Conservation (phyloP, 2,113 vertebrate genomes). For the Hemichromis elongatus region DNA sequence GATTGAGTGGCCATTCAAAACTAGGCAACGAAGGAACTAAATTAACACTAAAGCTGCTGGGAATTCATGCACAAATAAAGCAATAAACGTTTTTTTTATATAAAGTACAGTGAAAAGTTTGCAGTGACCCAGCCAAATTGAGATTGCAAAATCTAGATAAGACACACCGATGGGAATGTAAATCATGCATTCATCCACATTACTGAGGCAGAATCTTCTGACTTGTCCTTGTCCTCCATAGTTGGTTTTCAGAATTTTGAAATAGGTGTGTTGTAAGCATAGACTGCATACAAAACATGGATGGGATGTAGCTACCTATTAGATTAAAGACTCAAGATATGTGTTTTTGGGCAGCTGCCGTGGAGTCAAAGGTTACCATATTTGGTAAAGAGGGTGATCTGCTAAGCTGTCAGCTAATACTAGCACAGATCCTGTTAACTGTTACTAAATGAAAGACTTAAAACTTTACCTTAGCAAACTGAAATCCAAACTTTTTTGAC, state of each 20-base stretch:
- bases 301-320: neutral
- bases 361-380: neutral
- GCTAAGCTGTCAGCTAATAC: neutral
- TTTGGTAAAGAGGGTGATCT: neutral
- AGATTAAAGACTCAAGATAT: neutral
- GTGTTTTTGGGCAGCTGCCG: neutral
- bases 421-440: neutral
- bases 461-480: neutral
- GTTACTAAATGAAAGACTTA: neutral
- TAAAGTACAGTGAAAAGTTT: neutral
- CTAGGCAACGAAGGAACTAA: neutral
- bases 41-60: neutral
- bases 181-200: neutral
- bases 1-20: constrained; percentile 11
- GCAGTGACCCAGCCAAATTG: neutral
- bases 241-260: neutral
- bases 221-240: neutral
- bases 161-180: neutral
- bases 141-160: neutral
- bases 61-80: neutral
- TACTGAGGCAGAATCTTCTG: neutral
- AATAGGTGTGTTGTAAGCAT: neutral
- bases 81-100: neutral
- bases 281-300: neutral
- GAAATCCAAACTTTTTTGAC: neutral